Evolutionary conservation across 2,113 vertebrate species (phyloP).

Genomic region (Oncorhynchus nerka): DNA sequence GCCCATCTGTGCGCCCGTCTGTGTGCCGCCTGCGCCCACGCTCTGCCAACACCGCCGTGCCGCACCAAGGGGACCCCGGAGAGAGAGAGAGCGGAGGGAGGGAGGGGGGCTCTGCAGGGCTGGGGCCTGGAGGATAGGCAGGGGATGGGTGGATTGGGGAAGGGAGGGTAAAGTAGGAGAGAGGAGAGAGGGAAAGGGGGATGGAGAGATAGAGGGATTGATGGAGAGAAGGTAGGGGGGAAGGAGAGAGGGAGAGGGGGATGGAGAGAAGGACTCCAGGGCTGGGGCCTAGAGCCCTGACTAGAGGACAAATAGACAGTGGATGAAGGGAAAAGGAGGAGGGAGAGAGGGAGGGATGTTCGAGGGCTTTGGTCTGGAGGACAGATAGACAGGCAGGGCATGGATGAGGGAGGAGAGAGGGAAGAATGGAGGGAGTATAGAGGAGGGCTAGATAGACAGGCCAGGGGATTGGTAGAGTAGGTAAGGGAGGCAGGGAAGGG

Average conservation of each 20-base stretch:
- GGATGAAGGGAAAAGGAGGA: constrained; percentile 1
- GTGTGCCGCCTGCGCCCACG: constrained; percentile 75
- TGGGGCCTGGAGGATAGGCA: constrained; percentile 20
- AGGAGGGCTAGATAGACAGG: too few species aligned
- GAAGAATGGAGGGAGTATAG: neutral
- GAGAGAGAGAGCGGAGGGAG: constrained; percentile 54
- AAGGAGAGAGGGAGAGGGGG: constrained; percentile 47
- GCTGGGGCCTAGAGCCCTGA: too few species aligned
- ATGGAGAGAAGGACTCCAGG: neutral
- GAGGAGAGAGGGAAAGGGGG: constrained; percentile 52
- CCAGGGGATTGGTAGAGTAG: too few species aligned
- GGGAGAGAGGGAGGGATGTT: constrained; percentile 10
- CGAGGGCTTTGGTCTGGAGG: constrained; percentile 29
- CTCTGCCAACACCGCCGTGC: constrained; percentile 72
- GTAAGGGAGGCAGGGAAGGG: neutral
- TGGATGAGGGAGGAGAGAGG: constrained; percentile 24
- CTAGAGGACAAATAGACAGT: too few species aligned
- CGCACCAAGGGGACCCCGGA: constrained; percentile 69
- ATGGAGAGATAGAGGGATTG: constrained; percentile 10
- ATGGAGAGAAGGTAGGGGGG: neutral
- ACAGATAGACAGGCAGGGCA: constrained; percentile 35
- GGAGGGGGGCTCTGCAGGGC: constrained; percentile 32
- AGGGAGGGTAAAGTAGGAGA: constrained; percentile 18
- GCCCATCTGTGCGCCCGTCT: constrained; percentile 82
- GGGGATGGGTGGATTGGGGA: constrained; percentile 23